Percentiles rank a stretch among this genome's conserved stretches.
Conservation (phyloP, 2,113 vertebrate species). For the Euleptes europaea region DNA sequence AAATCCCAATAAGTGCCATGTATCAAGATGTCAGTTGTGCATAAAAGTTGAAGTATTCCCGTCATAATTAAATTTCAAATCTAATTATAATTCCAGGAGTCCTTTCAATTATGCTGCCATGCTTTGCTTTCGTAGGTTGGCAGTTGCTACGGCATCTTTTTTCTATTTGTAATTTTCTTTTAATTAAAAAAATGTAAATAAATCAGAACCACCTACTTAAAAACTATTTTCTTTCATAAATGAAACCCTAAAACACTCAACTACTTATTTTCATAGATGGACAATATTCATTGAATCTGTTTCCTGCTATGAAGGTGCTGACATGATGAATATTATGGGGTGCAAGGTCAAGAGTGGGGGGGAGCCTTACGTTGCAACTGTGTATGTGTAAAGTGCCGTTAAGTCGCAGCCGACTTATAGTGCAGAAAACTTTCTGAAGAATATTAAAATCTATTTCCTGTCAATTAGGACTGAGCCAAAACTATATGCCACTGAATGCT, state of each 20-base stretch:
- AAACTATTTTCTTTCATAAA: constrained; percentile 70
- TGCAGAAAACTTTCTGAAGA: neutral
- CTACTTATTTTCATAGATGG: constrained; percentile 16
- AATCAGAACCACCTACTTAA: constrained; percentile 74
- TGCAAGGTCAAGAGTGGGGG: neutral
- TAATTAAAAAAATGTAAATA: constrained; percentile 84
- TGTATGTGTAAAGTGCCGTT: no score
- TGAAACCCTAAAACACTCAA: constrained; percentile 54
- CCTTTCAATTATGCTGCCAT: constrained; percentile 79
- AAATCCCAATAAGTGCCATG: constrained; percentile 75
- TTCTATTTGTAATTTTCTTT: constrained; percentile 79
- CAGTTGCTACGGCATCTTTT: constrained; percentile 74
- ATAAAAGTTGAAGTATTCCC: constrained; percentile 69
- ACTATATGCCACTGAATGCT: neutral
- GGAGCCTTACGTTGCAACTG: neutral
- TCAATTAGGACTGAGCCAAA: neutral
- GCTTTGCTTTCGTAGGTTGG: constrained; percentile 76
- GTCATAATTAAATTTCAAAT: constrained; percentile 81
- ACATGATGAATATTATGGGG: neutral
- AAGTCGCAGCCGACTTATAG: neutral
- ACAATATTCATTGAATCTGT: constrained; percentile 58
- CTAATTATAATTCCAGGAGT: constrained; percentile 79
- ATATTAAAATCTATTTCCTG: neutral
- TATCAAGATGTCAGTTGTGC: constrained; percentile 72
- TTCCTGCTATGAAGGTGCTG: neutral